Base-by-base conservation (phyloP, 2,113 vertebrate species). In the Sisor rabdophorus region DNA sequence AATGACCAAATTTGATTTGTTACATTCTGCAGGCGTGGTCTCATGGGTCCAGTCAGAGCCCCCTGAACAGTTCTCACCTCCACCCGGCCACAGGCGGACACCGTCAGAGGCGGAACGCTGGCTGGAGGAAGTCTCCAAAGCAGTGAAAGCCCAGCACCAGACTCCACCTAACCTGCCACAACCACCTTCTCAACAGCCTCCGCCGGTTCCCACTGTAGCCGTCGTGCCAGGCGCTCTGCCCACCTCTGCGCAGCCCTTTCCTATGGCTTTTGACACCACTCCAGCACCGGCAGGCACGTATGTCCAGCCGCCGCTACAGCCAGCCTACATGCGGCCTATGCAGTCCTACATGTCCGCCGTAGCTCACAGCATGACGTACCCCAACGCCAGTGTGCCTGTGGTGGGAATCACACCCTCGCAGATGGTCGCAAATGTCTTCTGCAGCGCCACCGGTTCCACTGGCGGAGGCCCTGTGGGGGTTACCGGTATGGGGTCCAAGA, bases 381-480 rank as follows among this genome's bases (percentile, higher is more conserved):
- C 93, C 30, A 84, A 87, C 5, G 89, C 92, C 82, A 93, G 89
- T 2, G 91, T 95, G 40, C 95, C 95, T 0, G 92, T 97, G 79
- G 95, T 95, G 40, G 95, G 95, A 81, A 95, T 97, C 86, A 97
- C 95, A 0, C 95, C 95, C 7, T 97, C 95, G 0, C 95, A 97
- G 86, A 97, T 97, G 95, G 95, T 97, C 81, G 93, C 95, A 80
- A 95, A 96, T 0, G 95, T 89, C 81, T 97, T 97, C 89, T 95
- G 94, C 88, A 94, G 93, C 0, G 94, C 94, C 0, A 82, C 93
- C 76, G 86, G 90, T 80, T 80, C 94, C 55, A 79, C 85, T 52
- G 1, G 70, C 79, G 71, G 78, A 26, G 32, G 67, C 77, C 64
- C 79, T 44, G 85, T 89, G 58, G 88, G 88, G 0, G 48, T 89